phyloP scores from a whole-genome alignment of 1,140 invertebrate genomes.

The Neomicropteryx cornuta region DNA sequence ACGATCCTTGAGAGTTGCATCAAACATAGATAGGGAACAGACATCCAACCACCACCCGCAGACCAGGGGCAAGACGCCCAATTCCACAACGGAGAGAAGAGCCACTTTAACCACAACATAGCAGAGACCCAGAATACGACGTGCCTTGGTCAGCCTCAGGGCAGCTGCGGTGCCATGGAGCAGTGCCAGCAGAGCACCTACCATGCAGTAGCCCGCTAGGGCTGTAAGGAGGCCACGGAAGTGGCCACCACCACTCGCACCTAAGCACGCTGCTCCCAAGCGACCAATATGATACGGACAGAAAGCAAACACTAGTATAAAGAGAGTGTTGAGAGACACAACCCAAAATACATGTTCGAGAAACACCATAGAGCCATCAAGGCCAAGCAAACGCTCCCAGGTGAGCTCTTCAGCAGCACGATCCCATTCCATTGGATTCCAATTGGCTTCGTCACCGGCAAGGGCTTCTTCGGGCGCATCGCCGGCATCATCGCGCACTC shows the following conservation, averaged over 20 bases:
- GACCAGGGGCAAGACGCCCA: slow-evolving; percentile 90
- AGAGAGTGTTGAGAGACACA: slow-evolving; percentile 91
- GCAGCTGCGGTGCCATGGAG: slow-evolving; percentile 70
- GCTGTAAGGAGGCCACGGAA: slow-evolving; percentile 92
- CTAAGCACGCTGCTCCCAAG: slow-evolving; percentile 64
- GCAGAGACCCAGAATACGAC: slow-evolving; percentile 81
- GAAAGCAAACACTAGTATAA: slow-evolving; percentile 91
- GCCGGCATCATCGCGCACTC: slow-evolving; percentile 26
- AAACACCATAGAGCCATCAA: slow-evolving; percentile 95
- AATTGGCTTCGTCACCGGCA: slow-evolving; percentile 82
- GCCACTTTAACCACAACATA: slow-evolving; percentile 98
- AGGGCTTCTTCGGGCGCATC: slow-evolving; percentile 39
- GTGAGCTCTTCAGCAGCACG: slow-evolving; percentile 94
- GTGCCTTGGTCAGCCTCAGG: slow-evolving; percentile 66
- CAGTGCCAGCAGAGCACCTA: slow-evolving; percentile 73
- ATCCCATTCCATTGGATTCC: slow-evolving; percentile 99
- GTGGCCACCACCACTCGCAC: slow-evolving; percentile 64
- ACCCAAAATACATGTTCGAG: slow-evolving; percentile 99
- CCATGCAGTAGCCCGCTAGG: slow-evolving; percentile 84
- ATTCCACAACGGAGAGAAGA: slow-evolving; percentile 85
- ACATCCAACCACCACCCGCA: slow-evolving; percentile 99
- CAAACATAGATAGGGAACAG: slow-evolving; percentile 91
- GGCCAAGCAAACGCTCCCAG: slow-evolving; percentile 90
- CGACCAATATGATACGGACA: slow-evolving; percentile 93
- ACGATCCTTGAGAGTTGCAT: slow-evolving; percentile 79